Base-by-base conservation (phyloP, 2,113 vertebrate genomes). In the Sebastes schlegelii region DNA sequence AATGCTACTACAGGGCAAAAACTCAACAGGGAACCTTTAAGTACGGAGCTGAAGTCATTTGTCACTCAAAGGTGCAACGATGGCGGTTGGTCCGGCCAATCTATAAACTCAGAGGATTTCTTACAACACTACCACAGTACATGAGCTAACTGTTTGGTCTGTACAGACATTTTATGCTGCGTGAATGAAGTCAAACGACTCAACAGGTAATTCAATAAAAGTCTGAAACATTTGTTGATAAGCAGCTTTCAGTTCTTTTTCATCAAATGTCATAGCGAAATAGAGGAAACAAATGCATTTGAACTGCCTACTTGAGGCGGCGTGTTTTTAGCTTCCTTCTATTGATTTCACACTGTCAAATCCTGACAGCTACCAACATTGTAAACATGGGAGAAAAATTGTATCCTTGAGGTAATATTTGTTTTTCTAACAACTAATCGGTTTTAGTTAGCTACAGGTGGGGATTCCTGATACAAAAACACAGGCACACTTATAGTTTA, bases 141-240 rank as follows among this genome's bases (percentile, higher is more conserved):
- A 68, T 40, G 17, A 80, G 73, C 76, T 45, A 8, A 60, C 62
- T 75, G 58, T 90, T 86, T 80, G 68, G 67, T 88, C 68, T 85
- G 65, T 74, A 61, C 42, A 61, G 76, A 72, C 63, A 12, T 83
- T 77, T 74, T 19, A 61, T 64, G 65, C 71, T 66, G 77, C 5
- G 65, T 55, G 23, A 80, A 80, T 48, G 45, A 84, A 77, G 75
- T 68, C 60, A 46, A 63, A 80, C 17, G 71, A 77, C 60, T 80
- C n/a, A 55, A 73, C 79, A 69, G 57, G 55, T 82, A 67, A 84
- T 86, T 90, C 46, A 90, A 91, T 91, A 89, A 92, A 91, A 75
- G 74, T 79, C 79, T 84, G 62, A 83, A 84, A 85, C 34, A 51
- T 84, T 82, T 86, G 74, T 76, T 83, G 49, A 79, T 58, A 51